Percentiles rank a stretch among this genome's conserved stretches.
These are phyloP conservation scores for Protobothrops mucrosquamatus DNA, from an alignment of 2,113 vertebrate species.

Conservation along the genomic window DNA sequence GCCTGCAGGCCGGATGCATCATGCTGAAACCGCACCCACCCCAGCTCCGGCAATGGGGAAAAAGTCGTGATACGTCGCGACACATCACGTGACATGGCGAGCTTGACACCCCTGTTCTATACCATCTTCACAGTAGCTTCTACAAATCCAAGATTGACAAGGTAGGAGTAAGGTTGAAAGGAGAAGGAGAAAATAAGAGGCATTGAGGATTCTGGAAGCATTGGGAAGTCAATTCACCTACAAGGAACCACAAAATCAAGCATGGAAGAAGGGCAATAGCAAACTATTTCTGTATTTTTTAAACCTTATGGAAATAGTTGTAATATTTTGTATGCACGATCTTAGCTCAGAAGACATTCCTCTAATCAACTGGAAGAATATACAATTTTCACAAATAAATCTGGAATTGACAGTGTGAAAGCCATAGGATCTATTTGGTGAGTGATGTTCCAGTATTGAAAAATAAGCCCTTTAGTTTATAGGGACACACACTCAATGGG, in stretches of 20 bases:
- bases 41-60: too few relatives aligned
- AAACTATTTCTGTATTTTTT: too few relatives aligned
- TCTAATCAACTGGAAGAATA: background rate
- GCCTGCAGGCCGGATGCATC: too few relatives aligned
- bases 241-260: too few relatives aligned
- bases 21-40: too few relatives aligned
- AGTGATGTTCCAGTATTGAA: background rate
- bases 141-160: background rate
- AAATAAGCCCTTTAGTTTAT: background rate
- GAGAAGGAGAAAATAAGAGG: background rate
- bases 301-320: background rate
- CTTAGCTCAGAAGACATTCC: background rate
- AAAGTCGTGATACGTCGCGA: too few relatives aligned
- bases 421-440: background rate
- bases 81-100: too few relatives aligned
- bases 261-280: too few relatives aligned
- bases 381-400: background rate
- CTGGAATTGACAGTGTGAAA: background rate
- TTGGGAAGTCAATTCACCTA: background rate
- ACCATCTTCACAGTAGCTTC: background rate
- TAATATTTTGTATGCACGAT: background rate
- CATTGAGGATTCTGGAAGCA: background rate
- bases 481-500: background rate
- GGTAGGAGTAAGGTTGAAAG: background rate
- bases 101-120: too few relatives aligned